Evolutionary conservation across 2,888 invertebrate genomes (phyloP).

Genomic region (Metellina segmentata): DNA sequence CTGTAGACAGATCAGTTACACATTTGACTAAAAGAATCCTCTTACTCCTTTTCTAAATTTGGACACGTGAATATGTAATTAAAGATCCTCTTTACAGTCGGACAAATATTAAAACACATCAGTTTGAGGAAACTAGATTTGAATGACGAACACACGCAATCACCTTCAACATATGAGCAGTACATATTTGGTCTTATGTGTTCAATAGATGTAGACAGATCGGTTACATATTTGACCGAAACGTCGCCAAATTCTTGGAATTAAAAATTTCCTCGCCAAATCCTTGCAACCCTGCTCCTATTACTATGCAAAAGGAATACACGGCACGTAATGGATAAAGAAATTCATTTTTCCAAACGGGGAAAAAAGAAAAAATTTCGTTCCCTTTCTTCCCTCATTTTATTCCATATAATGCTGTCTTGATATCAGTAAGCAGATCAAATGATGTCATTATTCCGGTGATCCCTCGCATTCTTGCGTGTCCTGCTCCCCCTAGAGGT

Average conservation of each 20-base stretch:
- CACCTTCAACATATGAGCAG: no score
- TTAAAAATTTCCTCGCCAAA: neutral
- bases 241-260: neutral
- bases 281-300: constrained; percentile 1
- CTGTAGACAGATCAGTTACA: no score
- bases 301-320: neutral
- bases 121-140: no score
- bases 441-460: constrained; percentile 69
- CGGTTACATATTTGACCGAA: neutral
- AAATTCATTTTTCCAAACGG: constrained; percentile 18
- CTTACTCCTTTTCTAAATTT: no score
- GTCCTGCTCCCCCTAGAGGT: constrained; percentile 34
- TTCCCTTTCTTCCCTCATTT: neutral
- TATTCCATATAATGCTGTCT: neutral
- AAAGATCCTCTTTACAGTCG: no score
- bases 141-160: no score
- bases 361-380: neutral
- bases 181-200: no score
- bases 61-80: no score
- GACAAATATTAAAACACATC: no score
- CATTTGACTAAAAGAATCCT: no score
- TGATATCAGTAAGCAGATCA: constrained; percentile 68
- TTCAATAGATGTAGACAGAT: no score
- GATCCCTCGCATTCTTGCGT: constrained; percentile 30
- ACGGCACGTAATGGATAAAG: constrained; percentile 13